Base-by-base conservation (phyloP, 2,888 invertebrate species). In the Serrognathus titanus region DNA sequence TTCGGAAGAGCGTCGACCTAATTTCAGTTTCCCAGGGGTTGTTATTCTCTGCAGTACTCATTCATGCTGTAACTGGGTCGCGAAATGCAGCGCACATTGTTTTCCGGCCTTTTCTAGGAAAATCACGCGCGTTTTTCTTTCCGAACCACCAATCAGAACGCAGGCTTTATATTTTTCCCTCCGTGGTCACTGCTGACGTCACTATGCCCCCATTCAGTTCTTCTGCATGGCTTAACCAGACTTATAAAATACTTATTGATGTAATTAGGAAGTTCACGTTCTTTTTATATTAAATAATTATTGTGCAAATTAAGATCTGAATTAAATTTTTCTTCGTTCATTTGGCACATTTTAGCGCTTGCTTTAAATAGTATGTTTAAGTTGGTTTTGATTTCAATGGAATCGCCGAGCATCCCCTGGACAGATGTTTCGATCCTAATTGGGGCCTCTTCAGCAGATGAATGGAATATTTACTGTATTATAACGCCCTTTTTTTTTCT, bases 41-140 rank as follows among this genome's bases (percentile, higher is more conserved):
- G 74, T 73, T 74, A 74, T 74, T 75, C 75, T 73, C 65, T 66
- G 68, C 70, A 66, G 68, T 68, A 69, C 67, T 66, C 72, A 73
- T 73, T 73, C 72, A 72, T 71, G 69, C 63, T 61, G 63, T 62
- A 74, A 73, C 66, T 72, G 62, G 74, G 75, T 75, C 75, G 71
- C 68, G 68, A 68, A 68, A 69, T 72, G 71, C 72, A 72, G 68
- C 67, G 61, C 64, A 64, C 60, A 53, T 53, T 60, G 60, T 64
- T 63, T 64, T 61, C 63, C 58, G 60, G 59, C 56, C 53, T 59
- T 37, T 53, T 62, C 59, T 60, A 59, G 61, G 57, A 24, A 24
- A 61, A 49, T 60, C 54, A 52, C 61, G 51, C 57, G 48, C 55
- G 49, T 55, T 59, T 59, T 48, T 41, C 54, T 56, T 49, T 55